Conservation (phyloP, 2,888 invertebrate genomes). For the Melinaea menophilus region DNA sequence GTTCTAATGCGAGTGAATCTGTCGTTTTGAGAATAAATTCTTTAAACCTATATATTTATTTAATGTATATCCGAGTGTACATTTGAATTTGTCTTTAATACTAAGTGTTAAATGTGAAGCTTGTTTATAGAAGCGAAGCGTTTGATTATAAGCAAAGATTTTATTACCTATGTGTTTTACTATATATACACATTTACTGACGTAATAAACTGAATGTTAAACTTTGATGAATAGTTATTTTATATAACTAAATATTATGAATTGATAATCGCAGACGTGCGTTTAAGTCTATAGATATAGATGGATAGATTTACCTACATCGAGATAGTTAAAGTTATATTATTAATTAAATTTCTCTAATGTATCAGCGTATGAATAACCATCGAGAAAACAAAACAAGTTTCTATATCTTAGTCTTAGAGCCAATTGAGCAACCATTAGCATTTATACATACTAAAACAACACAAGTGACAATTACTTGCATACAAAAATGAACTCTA, state of each 20-base stretch:
- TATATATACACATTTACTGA: not conserved
- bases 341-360: not conserved
- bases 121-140: not conserved
- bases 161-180: not conserved
- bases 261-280: not conserved
- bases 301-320: too few relatives aligned
- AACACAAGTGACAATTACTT: constrained; percentile 26
- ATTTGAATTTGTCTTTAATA: too few relatives aligned
- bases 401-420: constrained; percentile 56
- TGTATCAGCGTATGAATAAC: constrained; percentile 19
- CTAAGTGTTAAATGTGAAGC: too few relatives aligned
- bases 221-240: not conserved
- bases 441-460: constrained; percentile 34
- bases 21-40: too few relatives aligned
- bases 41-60: too few relatives aligned
- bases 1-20: too few relatives aligned
- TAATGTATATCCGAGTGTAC: too few relatives aligned
- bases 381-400: constrained; percentile 46
- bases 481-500: constrained; percentile 33
- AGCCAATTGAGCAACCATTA: constrained; percentile 72
- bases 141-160: not conserved
- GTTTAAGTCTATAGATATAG: not conserved
- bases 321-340: not conserved
- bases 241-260: not conserved
- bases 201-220: not conserved